Percentiles rank a stretch among this genome's conserved stretches.
Evolutionary conservation across 2,113 vertebrate species (phyloP).

Genomic region (Microcebus lehilahytsara): DNA sequence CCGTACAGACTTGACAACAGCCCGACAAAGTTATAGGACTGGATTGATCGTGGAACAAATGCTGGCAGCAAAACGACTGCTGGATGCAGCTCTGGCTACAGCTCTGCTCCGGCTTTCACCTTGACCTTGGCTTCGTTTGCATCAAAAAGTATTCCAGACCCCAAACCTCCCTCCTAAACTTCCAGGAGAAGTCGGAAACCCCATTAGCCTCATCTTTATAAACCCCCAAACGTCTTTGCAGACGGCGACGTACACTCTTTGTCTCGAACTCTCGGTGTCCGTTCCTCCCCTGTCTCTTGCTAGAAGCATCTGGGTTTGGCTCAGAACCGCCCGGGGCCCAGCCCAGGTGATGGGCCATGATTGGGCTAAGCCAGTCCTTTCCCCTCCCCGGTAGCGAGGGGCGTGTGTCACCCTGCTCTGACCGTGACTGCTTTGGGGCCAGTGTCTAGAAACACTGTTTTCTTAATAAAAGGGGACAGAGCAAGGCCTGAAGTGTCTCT

Average conservation of each 20-base stretch:
- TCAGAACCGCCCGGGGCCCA: not conserved
- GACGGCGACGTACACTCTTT: rapidly evolving
- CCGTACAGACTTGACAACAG: not conserved
- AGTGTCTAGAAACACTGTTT: not conserved
- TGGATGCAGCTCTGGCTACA: not conserved
- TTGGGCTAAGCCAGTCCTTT: not conserved
- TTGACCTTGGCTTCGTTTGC: not conserved
- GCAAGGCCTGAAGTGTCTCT: not conserved
- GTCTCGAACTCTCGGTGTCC: rapidly evolving
- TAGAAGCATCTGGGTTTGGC: not conserved
- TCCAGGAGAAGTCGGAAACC: not conserved
- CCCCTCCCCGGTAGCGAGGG: not conserved
- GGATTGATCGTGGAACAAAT: rapidly evolving
- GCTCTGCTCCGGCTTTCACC: not conserved
- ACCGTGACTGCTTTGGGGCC: not conserved
- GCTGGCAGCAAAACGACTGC: rapidly evolving
- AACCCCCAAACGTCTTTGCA: not conserved
- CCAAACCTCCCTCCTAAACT: not conserved
- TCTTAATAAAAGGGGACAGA: not conserved
- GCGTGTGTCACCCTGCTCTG: not conserved
- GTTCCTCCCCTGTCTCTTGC: not conserved
- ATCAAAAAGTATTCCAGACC: not conserved
- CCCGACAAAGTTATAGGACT: rapidly evolving
- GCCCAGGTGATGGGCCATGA: rapidly evolving
- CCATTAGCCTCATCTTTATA: not conserved